Conservation (phyloP, 2,113 vertebrate species). For the Ailuropoda melanoleuca region DNA sequence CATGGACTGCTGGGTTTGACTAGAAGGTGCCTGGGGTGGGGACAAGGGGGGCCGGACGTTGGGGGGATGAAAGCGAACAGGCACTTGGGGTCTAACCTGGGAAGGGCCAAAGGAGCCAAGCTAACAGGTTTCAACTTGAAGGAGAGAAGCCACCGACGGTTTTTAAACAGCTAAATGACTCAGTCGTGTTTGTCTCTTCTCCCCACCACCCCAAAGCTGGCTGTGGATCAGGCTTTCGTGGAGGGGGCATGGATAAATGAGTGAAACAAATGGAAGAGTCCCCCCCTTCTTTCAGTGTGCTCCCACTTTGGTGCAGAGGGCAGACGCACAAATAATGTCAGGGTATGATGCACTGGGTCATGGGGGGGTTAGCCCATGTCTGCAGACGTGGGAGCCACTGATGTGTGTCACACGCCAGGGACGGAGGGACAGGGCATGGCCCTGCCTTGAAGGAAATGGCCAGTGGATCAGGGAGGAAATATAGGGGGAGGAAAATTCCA, state of each 20-base stretch:
- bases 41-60: fast-evolving
- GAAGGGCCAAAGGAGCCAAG: neutral
- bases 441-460: neutral
- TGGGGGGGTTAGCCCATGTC: neutral
- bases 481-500: neutral
- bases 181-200: neutral
- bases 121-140: neutral
- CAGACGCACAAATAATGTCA: neutral
- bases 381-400: neutral
- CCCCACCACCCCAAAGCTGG: neutral
- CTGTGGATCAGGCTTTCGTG: neutral
- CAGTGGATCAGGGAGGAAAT: neutral
- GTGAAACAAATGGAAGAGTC: neutral
- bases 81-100: neutral
- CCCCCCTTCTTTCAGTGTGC: neutral
- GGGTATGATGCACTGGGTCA: neutral
- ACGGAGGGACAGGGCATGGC: neutral
- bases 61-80: neutral
- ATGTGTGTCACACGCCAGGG: fast-evolving
- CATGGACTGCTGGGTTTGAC: neutral
- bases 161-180: neutral
- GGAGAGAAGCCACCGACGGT: neutral
- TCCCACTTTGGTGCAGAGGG: neutral
- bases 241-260: neutral
- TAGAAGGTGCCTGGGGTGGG: neutral